These are phyloP conservation scores for Ciona savignyi DNA, from an alignment of 23 tunicate species.

Conservation along the genomic window DNA sequence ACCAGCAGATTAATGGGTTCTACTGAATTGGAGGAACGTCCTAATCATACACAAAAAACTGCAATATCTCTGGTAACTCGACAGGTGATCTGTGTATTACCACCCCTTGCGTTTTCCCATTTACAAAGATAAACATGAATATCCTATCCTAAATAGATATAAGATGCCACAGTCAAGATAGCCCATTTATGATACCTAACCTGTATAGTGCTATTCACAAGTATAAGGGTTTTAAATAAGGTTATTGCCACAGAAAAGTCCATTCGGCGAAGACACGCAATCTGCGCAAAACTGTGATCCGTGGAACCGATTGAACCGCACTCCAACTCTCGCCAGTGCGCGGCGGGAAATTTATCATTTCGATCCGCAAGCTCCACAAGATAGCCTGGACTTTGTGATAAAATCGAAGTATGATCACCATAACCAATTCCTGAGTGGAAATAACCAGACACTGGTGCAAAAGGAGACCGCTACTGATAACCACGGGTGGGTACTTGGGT, in stretches of 20 bases:
- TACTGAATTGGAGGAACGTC: too few species aligned
- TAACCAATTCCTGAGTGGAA: constrained; percentile 57
- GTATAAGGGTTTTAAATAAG: background rate
- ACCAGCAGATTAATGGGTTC: too few species aligned
- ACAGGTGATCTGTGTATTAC: too few species aligned
- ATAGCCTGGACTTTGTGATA: constrained; percentile 87
- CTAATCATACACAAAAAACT: too few species aligned
- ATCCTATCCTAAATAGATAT: too few species aligned
- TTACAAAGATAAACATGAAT: too few species aligned
- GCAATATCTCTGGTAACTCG: too few species aligned
- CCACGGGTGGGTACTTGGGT: constrained; percentile 67
- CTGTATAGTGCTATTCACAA: too few species aligned
- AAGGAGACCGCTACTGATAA: constrained; percentile 56
- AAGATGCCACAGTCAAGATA: too few species aligned
- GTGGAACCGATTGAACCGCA: constrained; percentile 71
- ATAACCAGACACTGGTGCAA: constrained; percentile 59
- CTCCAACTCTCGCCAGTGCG: constrained; percentile 70
- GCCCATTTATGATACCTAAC: too few species aligned
- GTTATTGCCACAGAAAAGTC: constrained; percentile 43
- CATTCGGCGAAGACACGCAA: constrained; percentile 27
- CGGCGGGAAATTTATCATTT: constrained; percentile 62
- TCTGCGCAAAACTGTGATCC: constrained; percentile 60
- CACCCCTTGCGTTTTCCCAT: too few species aligned
- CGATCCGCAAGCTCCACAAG: constrained; percentile 87
- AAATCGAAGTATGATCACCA: constrained; percentile 89